Percentiles rank a stretch among this genome's conserved stretches.
Evolutionary conservation across 1,140 invertebrate species (phyloP).

Genomic region (Lithobius niger): DNA sequence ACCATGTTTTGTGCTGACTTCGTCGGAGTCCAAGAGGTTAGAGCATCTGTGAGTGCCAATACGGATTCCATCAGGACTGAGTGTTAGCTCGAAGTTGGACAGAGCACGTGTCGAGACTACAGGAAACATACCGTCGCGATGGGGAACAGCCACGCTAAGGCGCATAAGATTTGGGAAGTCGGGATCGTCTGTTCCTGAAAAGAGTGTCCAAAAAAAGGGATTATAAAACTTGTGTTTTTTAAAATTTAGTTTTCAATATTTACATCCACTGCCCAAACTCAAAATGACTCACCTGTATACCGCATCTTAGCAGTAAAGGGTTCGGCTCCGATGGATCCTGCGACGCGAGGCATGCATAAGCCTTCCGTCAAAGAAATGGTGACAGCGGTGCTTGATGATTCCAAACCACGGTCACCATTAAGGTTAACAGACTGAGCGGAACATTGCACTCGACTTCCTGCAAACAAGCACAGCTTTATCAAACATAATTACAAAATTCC

Average conservation of each 20-base stretch:
- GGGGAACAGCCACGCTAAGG: conserved; percentile 30
- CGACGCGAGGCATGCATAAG: conserved; percentile 25
- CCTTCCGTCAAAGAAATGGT: conserved; percentile 25
- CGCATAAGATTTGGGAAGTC: conserved; percentile 27
- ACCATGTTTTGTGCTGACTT: conserved; percentile 22
- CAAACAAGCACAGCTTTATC: conserved; percentile 11
- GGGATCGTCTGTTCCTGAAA: conserved; percentile 25
- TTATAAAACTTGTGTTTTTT: neutral
- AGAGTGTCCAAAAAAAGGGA: neutral
- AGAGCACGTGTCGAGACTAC: conserved; percentile 29
- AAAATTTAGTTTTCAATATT: neutral
- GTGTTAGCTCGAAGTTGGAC: conserved; percentile 32
- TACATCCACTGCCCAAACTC: neutral
- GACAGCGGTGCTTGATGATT: conserved; percentile 25
- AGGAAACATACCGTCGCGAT: conserved; percentile 34
- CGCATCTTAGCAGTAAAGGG: conserved; percentile 32
- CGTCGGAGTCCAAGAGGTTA: conserved; percentile 29
- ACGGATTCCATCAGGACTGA: conserved; percentile 27
- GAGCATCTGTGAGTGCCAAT: conserved; percentile 31
- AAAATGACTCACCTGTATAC: conserved; percentile 29
- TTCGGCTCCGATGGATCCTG: conserved; percentile 28
- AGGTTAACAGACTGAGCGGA: conserved; percentile 29
- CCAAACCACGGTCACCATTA: conserved; percentile 30
- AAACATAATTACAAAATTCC: too few relatives aligned
- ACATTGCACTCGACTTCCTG: conserved; percentile 33